phyloP scores from a whole-genome alignment of 2,888 invertebrate genomes.

The Chorisops tibialis region DNA sequence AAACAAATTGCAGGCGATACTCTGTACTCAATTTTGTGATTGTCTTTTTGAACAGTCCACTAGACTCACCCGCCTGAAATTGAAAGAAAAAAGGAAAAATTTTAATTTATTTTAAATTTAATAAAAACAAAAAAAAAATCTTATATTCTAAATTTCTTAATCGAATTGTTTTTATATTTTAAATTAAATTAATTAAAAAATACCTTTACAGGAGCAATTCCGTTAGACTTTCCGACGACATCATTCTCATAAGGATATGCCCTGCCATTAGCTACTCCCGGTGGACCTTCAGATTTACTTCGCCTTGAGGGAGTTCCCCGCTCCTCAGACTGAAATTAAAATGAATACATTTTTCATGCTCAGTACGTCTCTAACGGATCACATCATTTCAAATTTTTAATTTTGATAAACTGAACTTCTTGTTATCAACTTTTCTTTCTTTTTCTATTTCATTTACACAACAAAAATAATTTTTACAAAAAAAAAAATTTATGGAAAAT shows the following conservation, averaged over 20 bases:
- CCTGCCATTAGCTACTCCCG: constrained; percentile 51
- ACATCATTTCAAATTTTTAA: background rate
- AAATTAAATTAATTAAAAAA: background rate
- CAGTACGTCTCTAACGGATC: background rate
- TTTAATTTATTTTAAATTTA: background rate
- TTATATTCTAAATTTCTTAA: background rate
- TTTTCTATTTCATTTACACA: background rate
- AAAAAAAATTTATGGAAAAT: constrained; percentile 6
- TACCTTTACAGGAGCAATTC: constrained; percentile 28
- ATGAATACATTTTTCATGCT: constrained; percentile 36
- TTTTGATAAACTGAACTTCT: background rate
- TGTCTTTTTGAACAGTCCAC: constrained; percentile 70
- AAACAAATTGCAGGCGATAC: constrained; percentile 86
- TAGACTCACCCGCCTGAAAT: constrained; percentile 59
- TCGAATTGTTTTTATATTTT: background rate
- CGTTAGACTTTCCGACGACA: constrained; percentile 27
- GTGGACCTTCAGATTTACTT: constrained; percentile 77
- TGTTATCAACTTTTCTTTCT: background rate
- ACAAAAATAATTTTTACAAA: no score
- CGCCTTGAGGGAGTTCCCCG: constrained; percentile 67
- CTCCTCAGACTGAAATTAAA: constrained; percentile 65
- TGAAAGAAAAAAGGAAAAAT: constrained; percentile 23
- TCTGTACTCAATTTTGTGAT: constrained; percentile 76
- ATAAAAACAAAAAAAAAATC: background rate
- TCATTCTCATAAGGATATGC: constrained; percentile 45